Evolutionary conservation across 92 coral and sea anemone genomes (phyloP), one percentile per base, ranked within the genome.

Genomic region (Epizoanthus rinbou): DNA sequence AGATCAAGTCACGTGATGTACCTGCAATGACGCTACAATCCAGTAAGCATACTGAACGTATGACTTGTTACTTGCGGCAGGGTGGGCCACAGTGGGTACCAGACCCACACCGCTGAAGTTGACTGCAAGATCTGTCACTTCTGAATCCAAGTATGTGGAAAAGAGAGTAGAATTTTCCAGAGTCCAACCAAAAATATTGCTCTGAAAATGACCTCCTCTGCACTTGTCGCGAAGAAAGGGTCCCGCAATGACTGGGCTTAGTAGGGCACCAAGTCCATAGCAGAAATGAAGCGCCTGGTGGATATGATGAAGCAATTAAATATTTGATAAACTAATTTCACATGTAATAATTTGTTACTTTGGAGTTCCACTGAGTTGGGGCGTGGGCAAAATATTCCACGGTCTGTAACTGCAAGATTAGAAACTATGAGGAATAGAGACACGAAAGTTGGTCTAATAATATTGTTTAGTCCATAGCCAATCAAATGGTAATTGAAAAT

Each of bases 31-130:
- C n/a, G 98, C 98, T 2, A 94, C 94, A 6, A 93, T 79, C 99
- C 99, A 97, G 64, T 94, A 97, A 31, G 98, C 99, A 69, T 89
- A 97, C 87, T 97, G 99, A 9, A 97, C 99, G 75, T 84, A 91
- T 1, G 98, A 85, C 87, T 66, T 81, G 63, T 79, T 81, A 3
- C 76, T 76, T 23, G 84, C 57, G 0, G 84, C 25, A 1, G 84
- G 18, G 50, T 74, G 47, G 31, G 70, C 59, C 24, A 70, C 28
- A 10, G 85, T 81, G 2, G 75, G 79, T 62, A 79, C 83, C 17
- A 80, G 58, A 71, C 75, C 75, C 25, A 74, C 60, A 10, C 57
- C 39, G 5, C 91, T 86, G 31, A 89, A 17, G 67, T 93, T 91
- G 10, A 54, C 78, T 45, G 75, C 56, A 13, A 86, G 17, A 0